Evolutionary conservation across 2,888 invertebrate genomes (phyloP).

Genomic region (Folsomia manolachei): DNA sequence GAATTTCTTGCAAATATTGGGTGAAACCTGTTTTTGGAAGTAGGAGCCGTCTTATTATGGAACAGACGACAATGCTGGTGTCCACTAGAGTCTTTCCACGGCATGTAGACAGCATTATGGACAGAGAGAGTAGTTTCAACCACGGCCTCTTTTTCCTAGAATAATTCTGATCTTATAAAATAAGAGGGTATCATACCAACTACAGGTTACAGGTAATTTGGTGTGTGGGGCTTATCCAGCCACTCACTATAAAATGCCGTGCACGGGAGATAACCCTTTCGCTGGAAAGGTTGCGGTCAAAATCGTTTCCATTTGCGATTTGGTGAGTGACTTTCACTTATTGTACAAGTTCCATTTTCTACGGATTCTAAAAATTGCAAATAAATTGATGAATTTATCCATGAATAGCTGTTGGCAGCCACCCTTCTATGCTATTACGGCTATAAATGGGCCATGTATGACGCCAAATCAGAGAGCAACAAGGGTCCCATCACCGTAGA

Average conservation of each 20-base stretch:
- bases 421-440: slow-evolving; percentile 44
- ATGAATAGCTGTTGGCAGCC: slow-evolving; percentile 37
- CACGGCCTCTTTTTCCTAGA: neutral
- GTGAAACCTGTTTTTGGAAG: too few species aligned
- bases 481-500: slow-evolving; percentile 43
- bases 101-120: too few species aligned
- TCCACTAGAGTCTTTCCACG: too few species aligned
- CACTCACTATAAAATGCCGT: neutral
- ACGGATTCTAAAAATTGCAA: neutral
- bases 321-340: slow-evolving; percentile 26
- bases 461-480: slow-evolving; percentile 15
- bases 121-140: too few species aligned
- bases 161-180: neutral
- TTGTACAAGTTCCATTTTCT: neutral
- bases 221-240: too few species aligned
- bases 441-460: slow-evolving; percentile 39
- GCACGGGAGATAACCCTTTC: slow-evolving; percentile 36
- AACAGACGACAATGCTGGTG: too few species aligned
- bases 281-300: slow-evolving; percentile 38
- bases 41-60: too few species aligned
- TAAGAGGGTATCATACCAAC: too few species aligned
- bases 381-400: neutral
- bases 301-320: slow-evolving; percentile 38
- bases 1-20: too few species aligned
- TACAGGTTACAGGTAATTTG: neutral